These are phyloP conservation scores for Brachionus asplanchnoidis DNA, from an alignment of 1,140 invertebrate genomes.

Conservation along the genomic window DNA sequence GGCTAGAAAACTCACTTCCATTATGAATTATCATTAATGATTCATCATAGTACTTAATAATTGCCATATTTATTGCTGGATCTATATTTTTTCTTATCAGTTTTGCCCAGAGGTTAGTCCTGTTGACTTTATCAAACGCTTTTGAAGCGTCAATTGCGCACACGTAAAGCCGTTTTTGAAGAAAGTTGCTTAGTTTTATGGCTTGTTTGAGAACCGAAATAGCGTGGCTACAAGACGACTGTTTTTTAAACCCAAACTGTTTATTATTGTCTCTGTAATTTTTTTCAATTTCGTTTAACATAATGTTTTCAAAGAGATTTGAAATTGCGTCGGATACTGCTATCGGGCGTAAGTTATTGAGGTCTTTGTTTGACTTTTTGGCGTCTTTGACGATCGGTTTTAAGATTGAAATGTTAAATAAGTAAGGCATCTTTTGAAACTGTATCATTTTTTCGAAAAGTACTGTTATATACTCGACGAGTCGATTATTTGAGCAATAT, in stretches of 20 bases:
- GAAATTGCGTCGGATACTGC: no score
- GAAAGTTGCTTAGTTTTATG: not conserved
- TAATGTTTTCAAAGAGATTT: not conserved
- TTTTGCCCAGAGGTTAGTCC: not conserved
- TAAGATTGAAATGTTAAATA: not conserved
- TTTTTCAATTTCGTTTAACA: not conserved
- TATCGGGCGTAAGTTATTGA: not conserved
- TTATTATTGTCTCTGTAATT: not conserved
- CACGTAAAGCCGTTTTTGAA: not conserved
- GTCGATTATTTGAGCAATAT: not conserved
- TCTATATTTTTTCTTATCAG: not conserved
- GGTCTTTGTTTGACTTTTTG: not conserved
- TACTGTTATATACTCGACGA: not conserved
- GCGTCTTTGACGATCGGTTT: not conserved
- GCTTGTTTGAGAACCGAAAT: not conserved
- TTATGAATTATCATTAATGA: not conserved
- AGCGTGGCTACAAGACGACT: not conserved
- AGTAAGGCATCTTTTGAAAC: not conserved
- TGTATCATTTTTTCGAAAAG: not conserved
- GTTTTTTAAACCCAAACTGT: not conserved
- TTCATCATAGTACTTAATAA: no score
- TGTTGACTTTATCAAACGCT: not conserved
- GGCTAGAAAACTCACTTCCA: not conserved
- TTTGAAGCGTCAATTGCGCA: not conserved
- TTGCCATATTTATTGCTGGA: not conserved